Conservation (phyloP, 2,888 invertebrate genomes). For the Margaritifera margaritifera region DNA sequence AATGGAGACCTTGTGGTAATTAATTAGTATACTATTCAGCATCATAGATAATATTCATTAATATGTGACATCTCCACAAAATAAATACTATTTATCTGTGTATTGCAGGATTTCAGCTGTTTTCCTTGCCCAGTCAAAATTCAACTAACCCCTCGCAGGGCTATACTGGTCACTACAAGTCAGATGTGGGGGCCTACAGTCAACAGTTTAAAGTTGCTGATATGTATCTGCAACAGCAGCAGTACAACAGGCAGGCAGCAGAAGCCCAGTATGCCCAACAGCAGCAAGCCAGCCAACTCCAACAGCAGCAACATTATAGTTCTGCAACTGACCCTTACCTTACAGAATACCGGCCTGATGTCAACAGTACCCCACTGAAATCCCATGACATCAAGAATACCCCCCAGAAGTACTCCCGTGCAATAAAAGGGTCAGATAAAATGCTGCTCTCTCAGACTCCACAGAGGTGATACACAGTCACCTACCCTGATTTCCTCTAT, state of each 20-base stretch:
- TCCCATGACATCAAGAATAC: constrained; percentile 21
- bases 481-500: background rate
- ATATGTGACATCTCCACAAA: too few relatives aligned
- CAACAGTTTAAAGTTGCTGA: background rate
- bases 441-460: constrained; percentile 1
- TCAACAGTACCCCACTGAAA: too few relatives aligned
- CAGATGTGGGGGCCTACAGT: background rate
- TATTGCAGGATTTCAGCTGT: constrained; percentile 49
- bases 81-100: too few relatives aligned
- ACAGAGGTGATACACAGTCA: too few relatives aligned
- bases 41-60: too few relatives aligned
- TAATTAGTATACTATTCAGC: too few relatives aligned
- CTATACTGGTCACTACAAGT: constrained; percentile 21
- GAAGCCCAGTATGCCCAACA: constrained; percentile 2
- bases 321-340: too few relatives aligned
- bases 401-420: constrained; percentile 48
- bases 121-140: constrained; percentile 24
- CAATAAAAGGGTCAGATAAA: constrained; percentile 46
- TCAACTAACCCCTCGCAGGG: constrained; percentile 1
- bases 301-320: constrained; percentile 5
- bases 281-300: constrained; percentile 13
- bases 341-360: too few relatives aligned
- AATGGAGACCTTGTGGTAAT: too few relatives aligned
- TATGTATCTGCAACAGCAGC: constrained; percentile 3
- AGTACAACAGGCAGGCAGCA: background rate